phyloP scores from a whole-genome alignment of 2,888 invertebrate species.

The Ryuthela nishihirai region DNA sequence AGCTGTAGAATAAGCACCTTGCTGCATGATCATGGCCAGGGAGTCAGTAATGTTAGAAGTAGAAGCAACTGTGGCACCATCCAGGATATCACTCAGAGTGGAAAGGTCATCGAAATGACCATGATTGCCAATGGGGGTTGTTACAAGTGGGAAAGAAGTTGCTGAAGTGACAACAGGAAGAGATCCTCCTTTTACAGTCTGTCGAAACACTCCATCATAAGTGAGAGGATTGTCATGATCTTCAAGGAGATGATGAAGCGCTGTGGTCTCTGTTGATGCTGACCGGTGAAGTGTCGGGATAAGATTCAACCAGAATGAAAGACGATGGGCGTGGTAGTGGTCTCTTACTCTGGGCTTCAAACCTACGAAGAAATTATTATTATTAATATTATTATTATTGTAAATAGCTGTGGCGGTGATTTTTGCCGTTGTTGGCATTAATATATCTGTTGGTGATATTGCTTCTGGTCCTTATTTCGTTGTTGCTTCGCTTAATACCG shows the following conservation, averaged over 20 bases:
- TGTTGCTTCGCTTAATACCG: too few relatives aligned
- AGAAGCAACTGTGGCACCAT: slow-evolving; percentile 34
- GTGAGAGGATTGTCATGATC: slow-evolving; percentile 78
- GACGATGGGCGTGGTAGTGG: slow-evolving; percentile 90
- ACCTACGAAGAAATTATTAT: slow-evolving; percentile 58
- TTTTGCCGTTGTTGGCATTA: too few relatives aligned
- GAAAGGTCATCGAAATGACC: slow-evolving; percentile 12
- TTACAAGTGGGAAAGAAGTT: background rate
- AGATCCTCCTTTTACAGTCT: slow-evolving; percentile 50
- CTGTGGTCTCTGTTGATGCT: slow-evolving; percentile 41
- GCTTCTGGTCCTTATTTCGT: too few relatives aligned
- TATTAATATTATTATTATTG: too few relatives aligned
- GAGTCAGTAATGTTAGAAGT: slow-evolving; percentile 49
- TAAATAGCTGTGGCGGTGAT: too few relatives aligned
- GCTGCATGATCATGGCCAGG: slow-evolving; percentile 31
- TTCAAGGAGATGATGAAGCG: slow-evolving; percentile 70
- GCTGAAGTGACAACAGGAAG: slow-evolving; percentile 2
- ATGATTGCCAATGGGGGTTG: background rate
- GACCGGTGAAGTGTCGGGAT: slow-evolving; percentile 71
- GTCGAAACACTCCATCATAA: slow-evolving; percentile 77
- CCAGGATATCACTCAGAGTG: slow-evolving; percentile 20
- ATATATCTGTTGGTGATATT: too few relatives aligned
- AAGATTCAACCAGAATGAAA: slow-evolving; percentile 92
- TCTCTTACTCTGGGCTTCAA: slow-evolving; percentile 85
- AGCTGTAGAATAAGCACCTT: slow-evolving; percentile 70